phyloP scores from a whole-genome alignment of 2,888 invertebrate species.

The Graphium colonna region DNA sequence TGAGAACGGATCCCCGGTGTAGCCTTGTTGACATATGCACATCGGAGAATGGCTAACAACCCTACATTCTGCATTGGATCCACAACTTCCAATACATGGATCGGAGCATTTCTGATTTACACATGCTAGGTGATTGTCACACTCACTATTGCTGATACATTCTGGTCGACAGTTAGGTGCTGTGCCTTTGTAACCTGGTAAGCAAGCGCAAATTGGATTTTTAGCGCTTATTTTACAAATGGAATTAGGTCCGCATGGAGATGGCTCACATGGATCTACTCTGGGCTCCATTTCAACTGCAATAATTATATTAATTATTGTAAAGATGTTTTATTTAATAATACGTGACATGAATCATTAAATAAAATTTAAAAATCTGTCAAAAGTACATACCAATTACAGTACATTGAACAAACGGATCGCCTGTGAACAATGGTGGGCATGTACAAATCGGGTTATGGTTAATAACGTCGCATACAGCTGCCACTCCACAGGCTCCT shows the following conservation, averaged over 20 bases:
- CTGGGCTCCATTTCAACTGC: slow-evolving; percentile 42
- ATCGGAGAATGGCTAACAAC: slow-evolving; percentile 88
- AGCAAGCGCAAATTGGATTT: slow-evolving; percentile 87
- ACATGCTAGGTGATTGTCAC: slow-evolving; percentile 84
- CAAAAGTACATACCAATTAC: slow-evolving; percentile 56
- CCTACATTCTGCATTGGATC: slow-evolving; percentile 86
- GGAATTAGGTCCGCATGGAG: slow-evolving; percentile 89
- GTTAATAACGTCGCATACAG: slow-evolving; percentile 86
- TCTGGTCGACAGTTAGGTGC: slow-evolving; percentile 90
- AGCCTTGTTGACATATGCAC: slow-evolving; percentile 85
- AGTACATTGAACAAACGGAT: slow-evolving; percentile 86
- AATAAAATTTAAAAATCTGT: background rate
- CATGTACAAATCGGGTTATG: slow-evolving; percentile 90
- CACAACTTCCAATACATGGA: slow-evolving; percentile 87
- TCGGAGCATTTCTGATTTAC: slow-evolving; percentile 87
- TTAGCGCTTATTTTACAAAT: slow-evolving; percentile 84
- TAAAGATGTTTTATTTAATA: background rate
- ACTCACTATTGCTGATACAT: slow-evolving; percentile 89
- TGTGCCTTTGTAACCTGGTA: slow-evolving; percentile 82
- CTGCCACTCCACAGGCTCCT: slow-evolving; percentile 87
- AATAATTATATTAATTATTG: slow-evolving; percentile 15
- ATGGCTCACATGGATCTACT: slow-evolving; percentile 83
- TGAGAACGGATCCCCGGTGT: slow-evolving; percentile 88
- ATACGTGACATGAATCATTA: no score
- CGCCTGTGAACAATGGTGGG: slow-evolving; percentile 85